Conservation (phyloP, 1,140 invertebrate species). For the Bombyx mori region ASM3026992v2 NC_085112.1:3684501-3685000, state of each 20-base stretch:
- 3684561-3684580: too few relatives aligned
- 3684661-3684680: slow-evolving; percentile 13
- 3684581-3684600: too few relatives aligned
- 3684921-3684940: too few relatives aligned
- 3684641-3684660: not conserved
- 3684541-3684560: too few relatives aligned
- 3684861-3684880: not conserved
- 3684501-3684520: too few relatives aligned
- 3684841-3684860: slow-evolving; percentile 15
- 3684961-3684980: too few relatives aligned
- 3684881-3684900: not conserved
- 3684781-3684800: slow-evolving; percentile 24
- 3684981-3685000: too few relatives aligned
- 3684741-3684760: slow-evolving; percentile 26
- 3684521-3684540: too few relatives aligned
- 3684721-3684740: slow-evolving; percentile 18
- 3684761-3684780: slow-evolving; percentile 17
- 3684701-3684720: slow-evolving; percentile 10
- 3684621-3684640: not conserved
- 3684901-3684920: too few relatives aligned
- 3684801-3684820: slow-evolving; percentile 25
- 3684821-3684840: slow-evolving; percentile 30
- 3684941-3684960: too few relatives aligned
- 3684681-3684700: slow-evolving; percentile 7
- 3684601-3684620: too few relatives aligned